Percentiles rank a stretch among this genome's conserved stretches.
phyloP scores from a whole-genome alignment of 2,888 invertebrate genomes.

The Antitype chi region DNA sequence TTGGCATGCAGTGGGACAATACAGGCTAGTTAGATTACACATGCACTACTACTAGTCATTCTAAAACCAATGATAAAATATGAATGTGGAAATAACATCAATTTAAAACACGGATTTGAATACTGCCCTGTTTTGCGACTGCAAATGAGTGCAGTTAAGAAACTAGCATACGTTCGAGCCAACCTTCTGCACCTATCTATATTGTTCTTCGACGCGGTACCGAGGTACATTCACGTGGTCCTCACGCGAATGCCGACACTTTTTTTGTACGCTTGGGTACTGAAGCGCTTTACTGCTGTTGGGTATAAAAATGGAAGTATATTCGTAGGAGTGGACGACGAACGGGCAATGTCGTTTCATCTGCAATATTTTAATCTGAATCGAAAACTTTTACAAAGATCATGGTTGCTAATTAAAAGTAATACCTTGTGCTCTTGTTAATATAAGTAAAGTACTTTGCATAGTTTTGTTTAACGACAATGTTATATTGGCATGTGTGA shows the following conservation, averaged over 20 bases:
- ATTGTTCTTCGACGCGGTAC: not conserved
- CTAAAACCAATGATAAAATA: not conserved
- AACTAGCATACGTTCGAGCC: not conserved
- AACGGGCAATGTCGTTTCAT: not conserved
- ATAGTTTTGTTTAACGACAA: too few relatives aligned
- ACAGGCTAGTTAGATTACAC: too few relatives aligned
- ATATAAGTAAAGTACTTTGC: too few relatives aligned
- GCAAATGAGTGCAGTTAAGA: too few relatives aligned
- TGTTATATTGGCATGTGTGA: too few relatives aligned
- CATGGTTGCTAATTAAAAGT: too few relatives aligned
- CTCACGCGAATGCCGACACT: not conserved
- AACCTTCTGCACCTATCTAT: not conserved
- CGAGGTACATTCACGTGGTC: constrained; percentile 5
- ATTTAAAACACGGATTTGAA: not conserved
- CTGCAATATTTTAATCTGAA: not conserved
- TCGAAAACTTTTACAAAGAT: too few relatives aligned
- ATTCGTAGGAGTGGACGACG: too few relatives aligned
- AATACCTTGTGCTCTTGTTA: too few relatives aligned
- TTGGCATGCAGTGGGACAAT: too few relatives aligned
- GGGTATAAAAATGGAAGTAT: not conserved
- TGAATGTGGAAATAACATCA: not conserved
- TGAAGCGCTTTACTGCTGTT: not conserved
- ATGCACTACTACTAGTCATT: not conserved
- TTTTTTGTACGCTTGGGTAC: constrained; percentile 3
- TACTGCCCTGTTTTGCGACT: not conserved